These are phyloP conservation scores for Ricordea florida DNA, from an alignment of 92 coral and sea anemone species.

Conservation along the genomic window DNA sequence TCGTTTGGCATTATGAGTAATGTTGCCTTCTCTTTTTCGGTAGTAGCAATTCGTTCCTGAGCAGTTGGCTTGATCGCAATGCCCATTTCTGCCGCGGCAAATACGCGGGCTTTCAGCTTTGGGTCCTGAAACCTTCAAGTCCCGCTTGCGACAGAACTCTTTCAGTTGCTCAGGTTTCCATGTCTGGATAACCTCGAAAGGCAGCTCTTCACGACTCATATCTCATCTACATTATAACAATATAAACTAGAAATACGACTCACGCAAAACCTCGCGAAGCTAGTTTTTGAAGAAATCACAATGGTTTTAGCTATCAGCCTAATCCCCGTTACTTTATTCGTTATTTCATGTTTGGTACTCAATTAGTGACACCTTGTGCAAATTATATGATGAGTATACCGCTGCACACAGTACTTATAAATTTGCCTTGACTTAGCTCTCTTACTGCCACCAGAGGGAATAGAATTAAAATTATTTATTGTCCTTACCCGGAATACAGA, in stretches of 20 bases:
- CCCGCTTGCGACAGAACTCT: constrained; percentile 42
- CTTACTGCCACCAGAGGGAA: no score
- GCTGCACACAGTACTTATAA: no score
- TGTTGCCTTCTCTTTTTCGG: constrained; percentile 11
- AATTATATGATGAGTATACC: no score
- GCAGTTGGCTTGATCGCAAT: constrained; percentile 23
- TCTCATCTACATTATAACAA: not conserved
- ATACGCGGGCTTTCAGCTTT: constrained; percentile 56
- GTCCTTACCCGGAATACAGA: no score
- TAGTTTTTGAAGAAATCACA: no score
- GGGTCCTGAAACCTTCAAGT: constrained; percentile 31
- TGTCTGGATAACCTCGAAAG: constrained; percentile 29
- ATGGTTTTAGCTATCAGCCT: no score
- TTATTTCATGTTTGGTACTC: no score
- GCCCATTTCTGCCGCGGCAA: constrained; percentile 58
- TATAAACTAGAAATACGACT: not conserved
- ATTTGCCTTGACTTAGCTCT: no score
- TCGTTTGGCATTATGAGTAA: constrained; percentile 23
- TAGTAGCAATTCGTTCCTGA: constrained; percentile 7
- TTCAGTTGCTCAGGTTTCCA: constrained; percentile 34
- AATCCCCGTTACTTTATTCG: no score
- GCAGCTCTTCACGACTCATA: constrained; percentile 21
- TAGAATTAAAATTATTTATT: no score
- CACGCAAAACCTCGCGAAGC: no score
- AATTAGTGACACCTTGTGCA: no score